These are phyloP conservation scores for Sparus aurata DNA, from an alignment of 2,797 vertebrate species.

Conservation along the genomic window DNA sequence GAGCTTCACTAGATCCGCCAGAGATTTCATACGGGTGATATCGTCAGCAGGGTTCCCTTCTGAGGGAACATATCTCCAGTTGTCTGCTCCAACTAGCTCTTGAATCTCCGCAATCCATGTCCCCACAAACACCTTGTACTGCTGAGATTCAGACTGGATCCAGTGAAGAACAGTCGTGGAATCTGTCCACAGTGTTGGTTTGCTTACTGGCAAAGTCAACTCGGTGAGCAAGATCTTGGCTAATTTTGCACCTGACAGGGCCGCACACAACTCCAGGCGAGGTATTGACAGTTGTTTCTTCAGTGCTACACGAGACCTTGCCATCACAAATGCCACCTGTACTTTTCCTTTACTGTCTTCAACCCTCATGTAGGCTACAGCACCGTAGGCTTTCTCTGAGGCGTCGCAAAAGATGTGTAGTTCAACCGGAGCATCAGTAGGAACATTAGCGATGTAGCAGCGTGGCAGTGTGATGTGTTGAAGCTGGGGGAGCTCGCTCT, in stretches of 20 bases:
- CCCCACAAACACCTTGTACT: neutral
- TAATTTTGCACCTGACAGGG: neutral
- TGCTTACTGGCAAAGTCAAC: neutral
- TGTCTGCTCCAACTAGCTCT: neutral
- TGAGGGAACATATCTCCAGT: neutral
- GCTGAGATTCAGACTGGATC: constrained; percentile 1
- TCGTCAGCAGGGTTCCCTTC: neutral
- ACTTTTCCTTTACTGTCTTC: neutral
- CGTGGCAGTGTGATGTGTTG: neutral
- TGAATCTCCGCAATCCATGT: neutral
- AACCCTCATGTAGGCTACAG: neutral
- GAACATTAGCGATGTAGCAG: neutral
- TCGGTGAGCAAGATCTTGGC: neutral
- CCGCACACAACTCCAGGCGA: neutral
- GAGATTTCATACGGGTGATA: neutral
- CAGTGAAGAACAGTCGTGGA: neutral
- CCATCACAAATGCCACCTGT: neutral
- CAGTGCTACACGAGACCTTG: neutral
- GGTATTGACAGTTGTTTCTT: neutral
- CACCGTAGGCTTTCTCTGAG: neutral
- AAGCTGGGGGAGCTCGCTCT: neutral
- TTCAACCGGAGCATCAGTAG: neutral
- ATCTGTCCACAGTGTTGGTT: neutral
- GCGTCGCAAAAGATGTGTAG: neutral
- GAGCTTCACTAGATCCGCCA: neutral